These are phyloP conservation scores for Eupithecia inturbata DNA, from an alignment of 2,888 invertebrate genomes.

Conservation along the genomic window DNA sequence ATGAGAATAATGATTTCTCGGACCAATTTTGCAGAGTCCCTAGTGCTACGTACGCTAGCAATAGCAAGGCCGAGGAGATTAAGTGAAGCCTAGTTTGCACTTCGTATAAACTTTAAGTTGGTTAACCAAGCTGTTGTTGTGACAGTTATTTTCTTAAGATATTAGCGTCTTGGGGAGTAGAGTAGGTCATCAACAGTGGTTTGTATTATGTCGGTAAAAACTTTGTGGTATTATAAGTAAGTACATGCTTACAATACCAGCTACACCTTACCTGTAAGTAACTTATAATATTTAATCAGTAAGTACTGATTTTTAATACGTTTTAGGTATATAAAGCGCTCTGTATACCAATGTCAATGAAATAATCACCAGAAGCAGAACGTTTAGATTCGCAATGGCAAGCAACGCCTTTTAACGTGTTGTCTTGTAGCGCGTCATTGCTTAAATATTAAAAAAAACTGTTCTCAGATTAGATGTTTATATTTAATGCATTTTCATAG, in stretches of 20 bases:
- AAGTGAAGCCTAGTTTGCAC: conserved; percentile 18
- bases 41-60: background rate
- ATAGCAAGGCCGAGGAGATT: conserved; percentile 33
- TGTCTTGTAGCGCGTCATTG: background rate
- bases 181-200: background rate
- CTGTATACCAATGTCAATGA: background rate
- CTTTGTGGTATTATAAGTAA: too few species aligned
- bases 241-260: too few species aligned
- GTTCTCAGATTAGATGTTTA: too few species aligned
- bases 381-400: background rate
- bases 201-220: too few species aligned
- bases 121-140: conserved; percentile 9
- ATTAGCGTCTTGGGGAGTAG: background rate
- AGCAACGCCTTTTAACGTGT: too few species aligned
- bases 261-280: too few species aligned
- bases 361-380: background rate
- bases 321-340: background rate
- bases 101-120: conserved; percentile 8
- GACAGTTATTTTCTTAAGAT: conserved; percentile 20
- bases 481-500: too few species aligned
- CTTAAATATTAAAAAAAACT: too few species aligned
- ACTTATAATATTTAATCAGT: too few species aligned
- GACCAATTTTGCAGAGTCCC: background rate
- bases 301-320: background rate
- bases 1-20: background rate